Evolutionary conservation across 2,113 vertebrate species (phyloP).

Genomic region (Otus sunia): DNA sequence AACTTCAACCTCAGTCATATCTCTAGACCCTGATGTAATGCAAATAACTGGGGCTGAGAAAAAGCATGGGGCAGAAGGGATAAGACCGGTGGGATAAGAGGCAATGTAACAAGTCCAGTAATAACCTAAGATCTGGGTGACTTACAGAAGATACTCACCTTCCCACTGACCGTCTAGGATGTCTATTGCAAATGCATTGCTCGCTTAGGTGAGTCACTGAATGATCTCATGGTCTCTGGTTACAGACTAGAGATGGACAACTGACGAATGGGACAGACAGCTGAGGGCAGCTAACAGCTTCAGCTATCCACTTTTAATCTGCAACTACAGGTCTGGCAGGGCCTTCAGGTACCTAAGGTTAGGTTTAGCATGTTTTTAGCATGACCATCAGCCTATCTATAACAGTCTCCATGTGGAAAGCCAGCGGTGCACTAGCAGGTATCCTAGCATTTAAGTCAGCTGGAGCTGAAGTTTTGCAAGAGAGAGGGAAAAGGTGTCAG

Average conservation of each 20-base stretch:
- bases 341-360: background rate
- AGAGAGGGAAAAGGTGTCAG: fast-evolving
- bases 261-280: background rate
- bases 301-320: background rate
- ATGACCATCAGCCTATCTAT: background rate
- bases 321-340: background rate
- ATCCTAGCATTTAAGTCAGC: background rate
- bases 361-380: background rate
- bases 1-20: background rate
- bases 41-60: background rate
- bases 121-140: background rate
- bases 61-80: background rate
- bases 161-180: background rate
- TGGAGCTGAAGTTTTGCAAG: background rate
- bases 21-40: background rate
- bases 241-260: background rate
- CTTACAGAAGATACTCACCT: background rate
- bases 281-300: background rate
- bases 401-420: background rate
- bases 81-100: background rate
- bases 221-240: background rate
- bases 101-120: background rate
- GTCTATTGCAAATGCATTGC: background rate
- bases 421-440: background rate
- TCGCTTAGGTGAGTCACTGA: fast-evolving